Base-by-base conservation (phyloP, 2,797 vertebrate genomes). In the Ptychadena robeensis region DNA sequence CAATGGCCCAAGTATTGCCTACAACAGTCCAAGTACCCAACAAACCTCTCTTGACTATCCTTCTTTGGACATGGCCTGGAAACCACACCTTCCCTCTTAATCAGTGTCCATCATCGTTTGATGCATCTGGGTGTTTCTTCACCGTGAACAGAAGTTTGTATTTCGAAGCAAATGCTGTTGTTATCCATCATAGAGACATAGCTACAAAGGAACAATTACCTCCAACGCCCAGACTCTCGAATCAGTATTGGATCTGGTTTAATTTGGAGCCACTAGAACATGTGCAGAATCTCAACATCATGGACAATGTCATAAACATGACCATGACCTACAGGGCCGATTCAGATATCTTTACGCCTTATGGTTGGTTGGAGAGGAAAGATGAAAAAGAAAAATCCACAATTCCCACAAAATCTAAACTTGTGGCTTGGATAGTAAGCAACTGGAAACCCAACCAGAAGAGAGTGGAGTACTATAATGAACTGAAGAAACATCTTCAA, bases 21-120 rank as follows among this genome's bases (percentile, higher is more conserved):
- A n/a, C n/a, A n/a, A n/a, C n/a, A n/a, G n/a, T n/a, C n/a, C n/a
- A n/a, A n/a, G 3, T n/a, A 22, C 10, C 74, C 40, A 32, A 48
- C 9, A 28, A 32, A 18, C 14, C 40, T 2, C 25, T 25, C 4
- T 14, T 85, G 70, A 88, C 75, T 48, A 67, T 92, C 35, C 86
- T 91, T 67, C 86, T 91, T 1, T 92, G 91, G 90, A 87, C 71
- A 0, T 88, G 89, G 90, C 90, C 91, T 0, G 90, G 89, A 25
- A 27, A 86, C 2, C 4, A 0, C 0, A 73, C 0, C 0, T 66
- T 86, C 2, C 0, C 10, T 7, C 84, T 90, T 15, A 9, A 2
- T 0, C 68, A 53, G 31, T 92, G 92, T 76, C 86, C 84, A 0
- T 6, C 81, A 35, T 0, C 85, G 18, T 18, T 63, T 32, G 0